Evolutionary conservation across 2,888 invertebrate genomes (phyloP), one percentile per base, ranked within the genome.

Genomic region (Neocrepidodera transversa): DNA sequence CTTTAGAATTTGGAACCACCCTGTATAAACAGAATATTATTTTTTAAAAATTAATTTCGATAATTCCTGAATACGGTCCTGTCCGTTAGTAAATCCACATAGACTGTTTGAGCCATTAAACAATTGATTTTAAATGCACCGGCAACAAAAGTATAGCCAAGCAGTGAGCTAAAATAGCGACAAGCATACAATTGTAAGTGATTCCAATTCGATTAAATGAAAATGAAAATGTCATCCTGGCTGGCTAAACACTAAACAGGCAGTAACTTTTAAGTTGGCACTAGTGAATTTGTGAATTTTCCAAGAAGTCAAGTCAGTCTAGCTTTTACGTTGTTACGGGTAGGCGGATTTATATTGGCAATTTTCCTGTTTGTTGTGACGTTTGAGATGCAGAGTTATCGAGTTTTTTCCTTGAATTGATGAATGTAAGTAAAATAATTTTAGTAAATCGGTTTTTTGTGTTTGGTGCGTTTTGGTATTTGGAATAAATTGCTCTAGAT

Each of bases 391-490:
- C 65, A 43, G 49, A 60, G 60, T 65, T 49, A 38, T 60, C 50
- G 60, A 62, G 68, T 64, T 71, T 68, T 66, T 57, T 52, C 51
- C 58, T 67, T 62, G 68, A 69, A 70, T 70, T 69, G 72, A 71
- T 73, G 72, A 71, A 73, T 73, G 72, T 73, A 64, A 73, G 72
- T 73, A 67, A n/a, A n/a, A 32, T 23, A n/a, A 42, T 6, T 42
- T 10, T 5, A 13, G 10, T 13, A 6, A 13, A 10, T 6, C 7
- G 16, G 20, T 18, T 42, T 42, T 40, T n/a, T n/a, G n/a, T n/a
- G n/a, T n/a, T n/a, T n/a, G n/a, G n/a, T n/a, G n/a, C n/a, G n/a
- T n/a, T n/a, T n/a, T n/a, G n/a, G n/a, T n/a, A n/a, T n/a, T n/a
- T n/a, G n/a, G n/a, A n/a, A n/a, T n/a, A n/a, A n/a, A n/a, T n/a